phyloP scores from a whole-genome alignment of 2,113 vertebrate genomes.

The Narcine bancroftii region DNA sequence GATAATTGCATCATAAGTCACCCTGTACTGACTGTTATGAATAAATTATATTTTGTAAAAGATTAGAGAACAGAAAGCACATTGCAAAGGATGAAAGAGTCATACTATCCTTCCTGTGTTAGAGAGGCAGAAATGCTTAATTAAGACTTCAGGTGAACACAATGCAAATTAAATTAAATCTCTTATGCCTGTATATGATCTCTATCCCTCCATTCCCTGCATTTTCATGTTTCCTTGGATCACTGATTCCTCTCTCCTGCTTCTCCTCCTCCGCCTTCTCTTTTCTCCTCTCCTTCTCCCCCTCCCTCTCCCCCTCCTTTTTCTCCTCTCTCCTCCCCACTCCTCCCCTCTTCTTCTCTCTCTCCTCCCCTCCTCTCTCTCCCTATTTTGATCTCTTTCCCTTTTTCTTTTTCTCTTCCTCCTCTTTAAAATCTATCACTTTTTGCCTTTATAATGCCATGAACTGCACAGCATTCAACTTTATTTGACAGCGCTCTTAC shows the following conservation, averaged over 20 bases:
- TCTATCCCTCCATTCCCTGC: too few relatives aligned
- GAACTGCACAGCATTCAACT: too few relatives aligned
- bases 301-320: neutral
- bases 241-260: too few relatives aligned
- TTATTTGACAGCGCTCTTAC: too few relatives aligned
- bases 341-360: neutral
- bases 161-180: too few relatives aligned
- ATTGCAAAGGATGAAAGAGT: conserved; percentile 13
- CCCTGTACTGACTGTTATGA: conserved; percentile 20
- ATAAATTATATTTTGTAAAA: conserved; percentile 27
- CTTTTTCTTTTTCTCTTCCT: neutral
- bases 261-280: too few relatives aligned
- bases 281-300: neutral
- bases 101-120: neutral
- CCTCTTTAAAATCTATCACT: neutral
- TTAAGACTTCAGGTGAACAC: too few relatives aligned
- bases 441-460: too few relatives aligned
- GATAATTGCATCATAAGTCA: conserved; percentile 24
- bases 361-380: neutral
- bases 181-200: too few relatives aligned
- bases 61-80: conserved; percentile 10
- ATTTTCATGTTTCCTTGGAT: too few relatives aligned
- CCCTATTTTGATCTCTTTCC: neutral
- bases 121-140: neutral
- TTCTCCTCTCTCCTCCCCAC: neutral